Conservation (phyloP, 2,888 invertebrate species). For the Lacanobia wlatinum region DNA sequence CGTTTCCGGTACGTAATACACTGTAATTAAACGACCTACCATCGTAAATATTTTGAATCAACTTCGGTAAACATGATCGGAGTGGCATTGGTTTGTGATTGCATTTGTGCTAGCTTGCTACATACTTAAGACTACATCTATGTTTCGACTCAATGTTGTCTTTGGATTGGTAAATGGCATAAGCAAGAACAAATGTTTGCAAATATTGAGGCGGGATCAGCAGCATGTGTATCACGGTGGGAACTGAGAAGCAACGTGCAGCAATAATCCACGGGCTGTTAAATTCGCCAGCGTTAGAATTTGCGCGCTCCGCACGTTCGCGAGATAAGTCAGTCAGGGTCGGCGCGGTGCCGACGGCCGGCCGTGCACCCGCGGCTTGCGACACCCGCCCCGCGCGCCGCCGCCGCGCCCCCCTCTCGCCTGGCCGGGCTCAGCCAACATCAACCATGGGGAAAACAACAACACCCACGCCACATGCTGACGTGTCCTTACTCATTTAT, state of each 20-base stretch:
- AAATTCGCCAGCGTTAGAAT: conserved; percentile 89
- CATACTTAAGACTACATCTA: conserved; percentile 17
- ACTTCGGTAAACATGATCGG: conserved; percentile 35
- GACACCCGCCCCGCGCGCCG: conserved; percentile 77
- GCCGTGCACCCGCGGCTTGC: conserved; percentile 89
- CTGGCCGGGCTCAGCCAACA: conserved; percentile 70
- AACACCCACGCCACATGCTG: conserved; percentile 76
- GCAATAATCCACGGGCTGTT: conserved; percentile 81
- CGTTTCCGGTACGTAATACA: conserved; percentile 46
- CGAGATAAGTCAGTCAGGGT: conserved; percentile 91
- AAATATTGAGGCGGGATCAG: conserved; percentile 26
- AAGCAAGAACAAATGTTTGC: conserved; percentile 8
- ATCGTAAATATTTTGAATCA: conserved; percentile 45
- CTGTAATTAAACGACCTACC: conserved; percentile 39
- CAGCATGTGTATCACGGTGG: conserved; percentile 44
- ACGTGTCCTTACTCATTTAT: conserved; percentile 76
- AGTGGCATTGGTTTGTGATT: conserved; percentile 61
- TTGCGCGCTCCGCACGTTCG: conserved; percentile 89
- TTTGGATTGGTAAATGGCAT: conserved; percentile 29
- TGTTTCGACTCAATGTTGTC: conserved; percentile 15
- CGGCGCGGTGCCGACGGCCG: conserved; percentile 90
- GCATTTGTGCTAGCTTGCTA: conserved; percentile 46
- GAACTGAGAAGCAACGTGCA: conserved; percentile 67
- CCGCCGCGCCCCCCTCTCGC: conserved; percentile 59
- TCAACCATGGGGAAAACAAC: conserved; percentile 81